These are phyloP conservation scores for Spondyliosoma cantharus DNA, from an alignment of 2,797 vertebrate species.

Conservation along the genomic window DNA sequence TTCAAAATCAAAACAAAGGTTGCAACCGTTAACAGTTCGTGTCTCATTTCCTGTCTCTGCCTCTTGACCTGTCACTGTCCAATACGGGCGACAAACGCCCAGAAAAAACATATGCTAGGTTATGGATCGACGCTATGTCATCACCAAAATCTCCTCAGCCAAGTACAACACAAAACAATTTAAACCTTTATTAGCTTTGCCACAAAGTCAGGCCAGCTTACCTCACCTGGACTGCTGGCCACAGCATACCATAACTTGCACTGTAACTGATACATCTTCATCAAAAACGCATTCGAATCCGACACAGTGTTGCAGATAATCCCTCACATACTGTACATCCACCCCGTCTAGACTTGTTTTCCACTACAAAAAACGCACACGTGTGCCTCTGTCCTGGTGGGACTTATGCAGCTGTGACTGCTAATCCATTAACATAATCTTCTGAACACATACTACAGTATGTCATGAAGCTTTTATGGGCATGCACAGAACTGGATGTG, in stretches of 20 bases:
- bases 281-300: not conserved
- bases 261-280: not conserved
- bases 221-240: not conserved
- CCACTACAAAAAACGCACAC: constrained; percentile 24
- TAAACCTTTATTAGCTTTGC: not conserved
- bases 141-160: not conserved
- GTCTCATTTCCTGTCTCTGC: not conserved
- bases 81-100: not conserved
- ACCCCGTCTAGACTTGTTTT: constrained; percentile 21
- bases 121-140: not conserved
- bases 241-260: not conserved
- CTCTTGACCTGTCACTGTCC: not conserved
- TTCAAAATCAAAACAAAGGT: too few relatives aligned
- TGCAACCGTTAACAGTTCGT: too few relatives aligned
- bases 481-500: constrained; percentile 25
- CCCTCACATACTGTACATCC: constrained; percentile 6
- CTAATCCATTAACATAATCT: constrained; percentile 49
- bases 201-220: not conserved
- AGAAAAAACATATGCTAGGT: not conserved
- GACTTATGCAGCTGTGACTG: constrained; percentile 41
- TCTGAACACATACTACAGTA: constrained; percentile 22
- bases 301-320: not conserved
- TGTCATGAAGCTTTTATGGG: constrained; percentile 35
- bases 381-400: constrained; percentile 1
- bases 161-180: not conserved